Base-by-base conservation (phyloP, 2,113 vertebrate species). In the Callospermophilus lateralis region DNA sequence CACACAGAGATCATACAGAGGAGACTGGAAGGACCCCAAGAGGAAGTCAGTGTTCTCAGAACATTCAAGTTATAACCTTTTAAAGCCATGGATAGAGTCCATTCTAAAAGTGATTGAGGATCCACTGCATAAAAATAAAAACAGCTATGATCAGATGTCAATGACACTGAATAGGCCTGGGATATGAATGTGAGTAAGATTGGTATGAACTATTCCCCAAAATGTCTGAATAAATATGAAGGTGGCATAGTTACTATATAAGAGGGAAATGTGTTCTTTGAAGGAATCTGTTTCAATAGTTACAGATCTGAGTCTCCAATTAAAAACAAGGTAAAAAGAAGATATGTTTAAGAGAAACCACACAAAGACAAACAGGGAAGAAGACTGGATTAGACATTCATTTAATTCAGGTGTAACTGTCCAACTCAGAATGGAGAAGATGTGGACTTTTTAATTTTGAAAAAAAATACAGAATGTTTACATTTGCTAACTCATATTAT, bases 41-140 rank as follows among this genome's bases (percentile, higher is more conserved):
- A 73, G 63, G 8, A 94, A 76, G 74, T 20, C 80, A 86, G 45
- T 78, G 30, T 48, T 45, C n/a, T 67, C 6, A 39, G 55, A 83
- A 87, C 7, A 34, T 76, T 53, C 77, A 61, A 83, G 42, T 67
- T 73, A 39, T 72, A 83, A 88, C 53, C 87, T 95, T 92, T 84
- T 65, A 80, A 88, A 86, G 45, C 53, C 39, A 28, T 86, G 20
- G n/a, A 81, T 26, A 32, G 26, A 32, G 19, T 77, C 42, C 73
- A 68, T 37, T 63, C 74, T 77, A 81, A 94, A 22, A 83, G 26
- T 19, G 77, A 39, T 45, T 39, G 11, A 58, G 34, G 48, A 77
- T 7, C 0, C 34, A 83, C n/a, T 70, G 32, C 48, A 15, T 58
- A 39, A 67, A 81, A 48, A 48, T 94, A 37, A 81, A 90, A 97